A percentile compares a stretch with the other conserved stretches of the same genome.
Evolutionary conservation across 2,888 invertebrate species (phyloP).

Genomic region (Diarsia rubi): DNA sequence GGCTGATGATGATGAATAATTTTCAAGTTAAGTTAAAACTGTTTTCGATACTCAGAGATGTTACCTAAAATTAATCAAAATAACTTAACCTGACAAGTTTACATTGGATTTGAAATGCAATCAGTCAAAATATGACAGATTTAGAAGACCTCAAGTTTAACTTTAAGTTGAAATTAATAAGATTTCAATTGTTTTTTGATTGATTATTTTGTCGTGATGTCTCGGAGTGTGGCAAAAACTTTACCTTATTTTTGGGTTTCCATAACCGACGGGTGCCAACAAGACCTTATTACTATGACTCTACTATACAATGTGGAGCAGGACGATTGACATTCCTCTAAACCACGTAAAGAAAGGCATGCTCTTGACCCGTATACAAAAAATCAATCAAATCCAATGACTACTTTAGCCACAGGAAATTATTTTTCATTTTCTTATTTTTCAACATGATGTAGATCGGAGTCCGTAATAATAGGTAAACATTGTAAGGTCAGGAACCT

Average conservation of each 20-base stretch:
- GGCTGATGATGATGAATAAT: too few species aligned
- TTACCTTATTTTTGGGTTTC: background rate
- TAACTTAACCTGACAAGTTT: background rate
- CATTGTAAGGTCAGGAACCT: too few species aligned
- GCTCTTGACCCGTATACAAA: too few species aligned
- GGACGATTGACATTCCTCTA: too few species aligned
- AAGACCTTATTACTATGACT: background rate
- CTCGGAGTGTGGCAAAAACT: background rate
- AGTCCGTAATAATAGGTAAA: too few species aligned
- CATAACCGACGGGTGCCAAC: background rate
- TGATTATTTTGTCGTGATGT: background rate
- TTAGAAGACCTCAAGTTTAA: background rate
- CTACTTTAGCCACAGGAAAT: too few species aligned
- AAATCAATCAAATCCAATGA: too few species aligned
- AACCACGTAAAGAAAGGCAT: too few species aligned
- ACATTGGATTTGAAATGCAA: background rate
- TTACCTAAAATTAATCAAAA: background rate
- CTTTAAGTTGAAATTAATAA: too few species aligned
- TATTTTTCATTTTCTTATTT: too few species aligned
- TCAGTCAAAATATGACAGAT: background rate
- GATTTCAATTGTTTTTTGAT: background rate
- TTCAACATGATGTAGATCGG: too few species aligned
- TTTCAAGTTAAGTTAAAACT: background rate
- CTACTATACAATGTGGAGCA: too few species aligned
- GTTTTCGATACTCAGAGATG: slow-evolving; percentile 24